Percentiles rank a stretch among this genome's conserved stretches.
These are phyloP conservation scores for Linnaemya tessellans DNA, from an alignment of 2,888 invertebrate genomes.

Conservation along the genomic window DNA sequence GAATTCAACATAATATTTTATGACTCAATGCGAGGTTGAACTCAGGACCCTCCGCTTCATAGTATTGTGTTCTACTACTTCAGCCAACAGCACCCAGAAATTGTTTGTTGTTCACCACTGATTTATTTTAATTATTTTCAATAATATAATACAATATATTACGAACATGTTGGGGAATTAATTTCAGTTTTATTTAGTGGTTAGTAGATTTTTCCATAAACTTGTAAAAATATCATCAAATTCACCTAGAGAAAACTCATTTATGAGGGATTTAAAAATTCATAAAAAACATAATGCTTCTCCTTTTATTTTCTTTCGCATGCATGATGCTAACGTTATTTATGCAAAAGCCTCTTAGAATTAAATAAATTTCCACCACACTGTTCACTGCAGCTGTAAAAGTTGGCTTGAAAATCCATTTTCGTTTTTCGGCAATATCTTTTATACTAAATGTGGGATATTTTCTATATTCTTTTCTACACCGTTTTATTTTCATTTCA, in stretches of 20 bases:
- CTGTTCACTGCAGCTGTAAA: slow-evolving; percentile 48
- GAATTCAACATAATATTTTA: too few species aligned
- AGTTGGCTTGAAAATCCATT: slow-evolving; percentile 59
- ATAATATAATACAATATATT: too few species aligned
- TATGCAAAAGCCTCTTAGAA: background rate
- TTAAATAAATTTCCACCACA: slow-evolving; percentile 13
- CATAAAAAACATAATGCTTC: background rate
- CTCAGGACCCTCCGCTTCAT: too few species aligned
- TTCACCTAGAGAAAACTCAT: background rate
- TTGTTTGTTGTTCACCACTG: too few species aligned
- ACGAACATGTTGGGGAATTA: too few species aligned
- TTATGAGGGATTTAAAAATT: background rate
- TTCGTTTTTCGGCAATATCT: slow-evolving; percentile 64
- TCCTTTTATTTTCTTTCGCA: background rate
- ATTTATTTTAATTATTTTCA: too few species aligned
- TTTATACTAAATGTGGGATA: slow-evolving; percentile 51
- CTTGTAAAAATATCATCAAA: background rate
- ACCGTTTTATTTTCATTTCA: slow-evolving; percentile 49
- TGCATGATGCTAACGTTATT: background rate
- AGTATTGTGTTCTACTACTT: too few species aligned
- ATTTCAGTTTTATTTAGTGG: too few species aligned
- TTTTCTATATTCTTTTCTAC: slow-evolving; percentile 14
- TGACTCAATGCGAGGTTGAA: too few species aligned
- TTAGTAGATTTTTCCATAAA: too few species aligned
- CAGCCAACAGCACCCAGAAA: too few species aligned